phyloP scores from a whole-genome alignment of 2,113 vertebrate species.

The Orientallactaga bullata region DNA sequence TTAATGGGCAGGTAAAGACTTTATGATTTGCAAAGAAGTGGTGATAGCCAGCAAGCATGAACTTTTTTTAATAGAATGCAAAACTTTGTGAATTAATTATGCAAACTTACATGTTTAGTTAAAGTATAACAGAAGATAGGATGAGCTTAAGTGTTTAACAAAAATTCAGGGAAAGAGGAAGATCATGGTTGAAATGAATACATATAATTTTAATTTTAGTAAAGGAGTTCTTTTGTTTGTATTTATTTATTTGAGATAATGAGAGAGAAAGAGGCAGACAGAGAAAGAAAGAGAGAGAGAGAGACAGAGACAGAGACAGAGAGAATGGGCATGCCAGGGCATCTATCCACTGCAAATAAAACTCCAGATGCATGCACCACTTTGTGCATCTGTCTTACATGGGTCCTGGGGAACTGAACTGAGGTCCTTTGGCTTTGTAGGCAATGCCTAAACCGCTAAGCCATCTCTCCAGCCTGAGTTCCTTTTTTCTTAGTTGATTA shows the following conservation, averaged over 20 bases:
- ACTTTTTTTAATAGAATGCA: neutral
- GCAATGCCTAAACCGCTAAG: no score
- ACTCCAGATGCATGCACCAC: no score
- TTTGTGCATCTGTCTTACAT: no score
- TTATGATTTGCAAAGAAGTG: conserved; percentile 66
- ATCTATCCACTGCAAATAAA: no score
- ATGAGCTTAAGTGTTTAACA: conserved; percentile 1
- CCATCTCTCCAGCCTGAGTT: no score
- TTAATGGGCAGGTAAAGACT: neutral
- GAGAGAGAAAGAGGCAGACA: no score
- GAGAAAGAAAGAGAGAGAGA: no score
- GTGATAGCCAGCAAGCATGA: conserved; percentile 40
- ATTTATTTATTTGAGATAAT: no score
- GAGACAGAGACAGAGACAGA: no score
- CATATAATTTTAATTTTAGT: neutral
- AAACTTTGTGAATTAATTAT: conserved; percentile 17
- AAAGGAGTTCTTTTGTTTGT: neutral
- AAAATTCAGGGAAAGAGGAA: conserved; percentile 38
- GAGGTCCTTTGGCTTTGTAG: no score
- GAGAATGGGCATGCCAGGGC: no score
- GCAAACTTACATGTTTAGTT: neutral
- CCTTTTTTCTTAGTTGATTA: neutral
- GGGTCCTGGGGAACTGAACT: no score
- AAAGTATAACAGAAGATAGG: conserved; percentile 4
- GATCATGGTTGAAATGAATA: neutral